Evolutionary conservation across 2,888 invertebrate species (phyloP).

Genomic region (Drosophila testacea): DNA sequence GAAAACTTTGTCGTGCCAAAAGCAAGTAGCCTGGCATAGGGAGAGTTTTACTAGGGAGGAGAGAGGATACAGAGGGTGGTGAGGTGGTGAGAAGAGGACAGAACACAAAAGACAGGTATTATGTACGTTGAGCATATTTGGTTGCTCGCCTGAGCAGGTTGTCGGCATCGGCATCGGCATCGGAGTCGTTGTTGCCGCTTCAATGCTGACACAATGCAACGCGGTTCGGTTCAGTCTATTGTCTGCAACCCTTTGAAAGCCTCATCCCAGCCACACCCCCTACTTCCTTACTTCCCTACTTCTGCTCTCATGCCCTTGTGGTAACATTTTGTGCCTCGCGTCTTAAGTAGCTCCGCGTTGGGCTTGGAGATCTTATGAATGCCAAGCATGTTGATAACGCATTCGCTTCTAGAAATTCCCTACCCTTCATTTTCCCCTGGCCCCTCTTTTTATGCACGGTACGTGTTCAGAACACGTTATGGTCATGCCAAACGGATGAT

Average conservation of each 20-base stretch:
- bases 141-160: constrained; percentile 65
- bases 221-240: constrained; percentile 33
- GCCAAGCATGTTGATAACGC: constrained; percentile 75
- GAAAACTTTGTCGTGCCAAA: constrained; percentile 80
- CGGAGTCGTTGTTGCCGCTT: constrained; percentile 60
- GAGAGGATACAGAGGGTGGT: neutral
- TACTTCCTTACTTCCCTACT: no score
- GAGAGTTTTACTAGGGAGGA: neutral
- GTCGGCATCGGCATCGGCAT: constrained; percentile 37
- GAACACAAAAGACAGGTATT: constrained; percentile 74
- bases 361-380: constrained; percentile 73
- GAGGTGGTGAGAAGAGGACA: constrained; percentile 4
- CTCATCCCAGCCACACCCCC: neutral
- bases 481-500: constrained; percentile 69
- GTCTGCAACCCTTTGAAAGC: constrained; percentile 44
- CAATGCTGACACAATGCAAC: constrained; percentile 59
- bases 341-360: constrained; percentile 70
- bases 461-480: constrained; percentile 75
- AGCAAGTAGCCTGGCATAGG: constrained; percentile 61
- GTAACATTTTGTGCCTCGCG: constrained; percentile 36
- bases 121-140: constrained; percentile 71
- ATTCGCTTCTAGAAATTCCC: constrained; percentile 17
- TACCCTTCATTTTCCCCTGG: neutral
- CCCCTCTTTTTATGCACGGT: constrained; percentile 44
- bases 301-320: neutral